Evolutionary conservation across 2,797 vertebrate genomes (phyloP), one percentile per base, ranked within the genome.

Genomic region (Megalops cyprinoides): DNA sequence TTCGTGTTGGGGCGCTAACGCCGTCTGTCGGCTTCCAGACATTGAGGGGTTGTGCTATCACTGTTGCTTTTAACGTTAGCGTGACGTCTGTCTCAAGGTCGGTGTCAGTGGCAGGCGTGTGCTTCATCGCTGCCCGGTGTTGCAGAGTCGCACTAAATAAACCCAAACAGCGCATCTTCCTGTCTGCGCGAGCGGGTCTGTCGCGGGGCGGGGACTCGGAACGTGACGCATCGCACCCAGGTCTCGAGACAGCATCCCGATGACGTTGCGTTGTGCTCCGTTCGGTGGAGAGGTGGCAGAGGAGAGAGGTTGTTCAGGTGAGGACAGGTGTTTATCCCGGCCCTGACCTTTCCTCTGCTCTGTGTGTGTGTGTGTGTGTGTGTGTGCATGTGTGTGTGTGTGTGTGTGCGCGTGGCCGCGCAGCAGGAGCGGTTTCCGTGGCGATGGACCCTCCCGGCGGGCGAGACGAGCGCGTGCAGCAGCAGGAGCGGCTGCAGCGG

Each of bases 401-500:
- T 14, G 28, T 67, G 62, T 67, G 37, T n/a, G 31, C 20, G 31
- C 67, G 62, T 2, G 39, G 20, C 18, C 44, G 62, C 20, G 31
- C 62, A 65, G 31, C 62, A 75, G 65, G 85, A 95, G 94, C 91
- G 92, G 90, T 92, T 90, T 90, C 86, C 86, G 86, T 84, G 91
- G 94, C 89, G 91, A 96, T 96, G 95, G 95, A 96, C 93, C 94
- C 94, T 94, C 94, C 95, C 91, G 91, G 93, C 87, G 91, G 94
- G 90, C 92, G 92, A 91, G 95, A 95, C 84, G 97, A 97, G 90
- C 95, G 97, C 74, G 94, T 94, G 79, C 93, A 96, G 84, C 97
- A 99, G 90, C 96, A 96, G 89, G 97, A 99, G 86, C 97, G 97
- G 86, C 97, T 99, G 87, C 94, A 94, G 12, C 92, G 97, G 92